Evolutionary conservation across 35 echinoderm and acorn worm genomes (phyloP), one percentile per base, ranked within the genome.

Genomic region (Heliocidaris erythrogramma): DNA sequence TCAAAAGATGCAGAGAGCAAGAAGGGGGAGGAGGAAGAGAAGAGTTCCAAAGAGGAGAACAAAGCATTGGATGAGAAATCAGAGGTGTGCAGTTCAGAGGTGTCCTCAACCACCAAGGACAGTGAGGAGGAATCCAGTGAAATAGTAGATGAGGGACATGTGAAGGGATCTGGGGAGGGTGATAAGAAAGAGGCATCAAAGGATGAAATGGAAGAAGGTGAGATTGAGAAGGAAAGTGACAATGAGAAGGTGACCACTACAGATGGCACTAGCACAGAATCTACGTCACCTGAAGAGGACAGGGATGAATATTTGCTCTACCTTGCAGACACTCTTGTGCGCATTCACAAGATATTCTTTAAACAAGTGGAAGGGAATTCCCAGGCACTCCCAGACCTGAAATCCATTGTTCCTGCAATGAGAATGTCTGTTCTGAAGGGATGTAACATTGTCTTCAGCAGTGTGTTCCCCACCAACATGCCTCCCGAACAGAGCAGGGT

Each of bases 391-490:
- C 97, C 97, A 8, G 98, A 99, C 91, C 88, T 99, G 21, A 99
- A 97, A 92, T 86, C 86, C 7, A 97, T 99, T 6, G 32, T 97
- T 47, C 97, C 94, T 86, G 91, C 94, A 13, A 90, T 99, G 16
- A 92, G 95, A 16, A 93, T 95, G 84, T 96, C 94, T 88, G 95
- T 96, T 53, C 92, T 97, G 49, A 85, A 49, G 9, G 98, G 96
- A 24, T 78, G 86, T 17, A 96, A 96, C 30, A 96, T 99, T 32
- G 94, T 97, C 21, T 99, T 99, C 49, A 97, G 95, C 14, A 96
- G 97, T 48, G 97, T 99, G 48, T 99, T 99, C 60, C 98, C 98
- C 17, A 97, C 96, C 30, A 97, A 99, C 50, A 95, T 99, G 86
- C 97, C 97, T 31, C 97, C 97, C n/a, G 98, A 97, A 84, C 96